A percentile compares a stretch with the other conserved stretches of the same genome.
Conservation (phyloP, 2,888 invertebrate species). For the Dorcus parallelipipedus region DNA sequence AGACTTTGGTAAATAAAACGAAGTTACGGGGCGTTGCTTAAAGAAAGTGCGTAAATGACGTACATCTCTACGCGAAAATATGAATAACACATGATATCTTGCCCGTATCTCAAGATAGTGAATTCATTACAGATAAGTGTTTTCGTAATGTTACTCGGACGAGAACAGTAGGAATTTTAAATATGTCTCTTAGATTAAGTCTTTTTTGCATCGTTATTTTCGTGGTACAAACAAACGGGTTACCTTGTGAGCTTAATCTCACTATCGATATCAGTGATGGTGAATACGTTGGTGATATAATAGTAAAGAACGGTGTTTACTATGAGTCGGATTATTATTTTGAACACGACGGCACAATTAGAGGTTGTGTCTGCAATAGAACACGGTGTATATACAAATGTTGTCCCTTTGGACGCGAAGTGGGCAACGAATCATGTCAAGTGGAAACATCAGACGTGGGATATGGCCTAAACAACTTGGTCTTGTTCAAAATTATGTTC, state of each 20-base stretch:
- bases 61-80: no score
- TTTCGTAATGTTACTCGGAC: no score
- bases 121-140: no score
- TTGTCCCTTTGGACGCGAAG: slow-evolving; percentile 8
- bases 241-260: slow-evolving; percentile 9
- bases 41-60: no score
- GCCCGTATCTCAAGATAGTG: no score
- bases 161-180: no score
- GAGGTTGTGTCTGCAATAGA: slow-evolving; percentile 5
- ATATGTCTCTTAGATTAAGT: no score
- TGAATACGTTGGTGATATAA: not conserved
- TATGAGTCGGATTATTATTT: slow-evolving; percentile 1
- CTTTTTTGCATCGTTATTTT: not conserved
- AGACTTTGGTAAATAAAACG: no score
- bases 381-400: slow-evolving; percentile 9
- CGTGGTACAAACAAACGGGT: not conserved
- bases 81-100: no score
- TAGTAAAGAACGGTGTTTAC: not conserved
- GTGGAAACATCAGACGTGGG: not conserved
- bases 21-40: no score
- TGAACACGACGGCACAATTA: not conserved
- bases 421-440: slow-evolving; percentile 3
- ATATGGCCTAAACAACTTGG: slow-evolving; percentile 4
- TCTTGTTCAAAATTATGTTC: not conserved
- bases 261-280: slow-evolving; percentile 10